phyloP scores from a whole-genome alignment of 2,113 vertebrate species.

The Ophthalmotilapia sp. region DNA sequence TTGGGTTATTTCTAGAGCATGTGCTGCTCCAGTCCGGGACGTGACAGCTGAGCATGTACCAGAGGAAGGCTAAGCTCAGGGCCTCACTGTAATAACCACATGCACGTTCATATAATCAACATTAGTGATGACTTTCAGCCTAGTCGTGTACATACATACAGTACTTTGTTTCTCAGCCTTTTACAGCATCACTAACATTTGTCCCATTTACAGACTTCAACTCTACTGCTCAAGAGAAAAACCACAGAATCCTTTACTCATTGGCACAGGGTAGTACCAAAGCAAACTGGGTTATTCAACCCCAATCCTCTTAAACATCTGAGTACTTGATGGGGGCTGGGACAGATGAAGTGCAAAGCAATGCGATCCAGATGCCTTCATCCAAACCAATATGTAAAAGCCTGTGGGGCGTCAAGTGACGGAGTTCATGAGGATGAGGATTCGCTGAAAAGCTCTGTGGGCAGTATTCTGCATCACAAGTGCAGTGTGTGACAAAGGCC shows the following conservation, averaged over 20 bases:
- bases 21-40: constrained; percentile 5
- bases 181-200: neutral
- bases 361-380: neutral
- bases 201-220: neutral
- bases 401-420: constrained; percentile 11
- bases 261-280: constrained; percentile 26
- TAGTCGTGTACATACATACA: neutral
- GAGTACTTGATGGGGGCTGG: neutral
- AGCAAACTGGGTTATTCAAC: constrained; percentile 28
- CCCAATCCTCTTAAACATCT: neutral
- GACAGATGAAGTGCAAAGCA: neutral
- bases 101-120: constrained; percentile 8
- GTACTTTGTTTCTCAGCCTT: neutral
- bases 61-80: constrained; percentile 33
- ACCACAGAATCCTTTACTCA: neutral
- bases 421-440: neutral
- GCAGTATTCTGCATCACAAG: neutral
- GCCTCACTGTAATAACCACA: neutral
- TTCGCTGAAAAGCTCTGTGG: neutral
- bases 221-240: neutral
- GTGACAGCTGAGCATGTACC: constrained; percentile 66
- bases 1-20: constrained; percentile 44
- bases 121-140: constrained; percentile 30
- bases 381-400: neutral
- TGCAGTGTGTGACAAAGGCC: neutral